Base-by-base conservation (phyloP, 2,888 invertebrate genomes). In the Lasioglossum villosulum region DNA sequence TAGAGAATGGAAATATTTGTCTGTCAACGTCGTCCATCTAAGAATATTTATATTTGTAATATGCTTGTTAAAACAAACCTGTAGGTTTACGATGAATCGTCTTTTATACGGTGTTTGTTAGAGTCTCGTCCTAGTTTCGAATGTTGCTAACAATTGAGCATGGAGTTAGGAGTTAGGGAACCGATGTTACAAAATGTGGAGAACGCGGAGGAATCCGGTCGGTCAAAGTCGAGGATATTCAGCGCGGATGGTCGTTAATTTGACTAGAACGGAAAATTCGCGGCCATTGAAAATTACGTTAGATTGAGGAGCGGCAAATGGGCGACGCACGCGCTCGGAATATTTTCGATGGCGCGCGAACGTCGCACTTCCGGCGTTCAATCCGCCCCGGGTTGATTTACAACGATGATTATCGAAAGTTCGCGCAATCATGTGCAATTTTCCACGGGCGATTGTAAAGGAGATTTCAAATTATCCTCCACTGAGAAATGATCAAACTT, bases 241-340 rank as follows among this genome's bases (percentile, higher is more conserved):
- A 16, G 27, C 30, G 42, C 71, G 39, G n/a, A 10, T 27, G 52
- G 19, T 0, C 39, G 52, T 66, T 70, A 27, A 70, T 78, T 71
- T 71, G 27, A 39, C 23, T 23, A 23, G 72, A 52, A 27, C 34
- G 59, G 66, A 37, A 76, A 72, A 78, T 59, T 56, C 34, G 70
- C 16, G 27, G 68, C 45, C 70, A 82, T 77, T 63, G 75, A 75
- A 78, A 81, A 84, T 81, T 45, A 77, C 30, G 59, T 84, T 59
- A 77, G 80, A 84, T 80, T 76, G 80, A 74, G 70, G 59, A 74
- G 42, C 59, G 27, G 23, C 66, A 37, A 45, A 79, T 81, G 56
- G 52, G 19, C n/a, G 59, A 73, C 59, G 66, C 68, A 71, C 75
- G 75, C 56, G 75, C 6, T 34, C n/a, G 56, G 75, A 78, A 78